Evolutionary conservation across 2,113 vertebrate species (phyloP).

Genomic region (Cricetomys ansorgei): DNA sequence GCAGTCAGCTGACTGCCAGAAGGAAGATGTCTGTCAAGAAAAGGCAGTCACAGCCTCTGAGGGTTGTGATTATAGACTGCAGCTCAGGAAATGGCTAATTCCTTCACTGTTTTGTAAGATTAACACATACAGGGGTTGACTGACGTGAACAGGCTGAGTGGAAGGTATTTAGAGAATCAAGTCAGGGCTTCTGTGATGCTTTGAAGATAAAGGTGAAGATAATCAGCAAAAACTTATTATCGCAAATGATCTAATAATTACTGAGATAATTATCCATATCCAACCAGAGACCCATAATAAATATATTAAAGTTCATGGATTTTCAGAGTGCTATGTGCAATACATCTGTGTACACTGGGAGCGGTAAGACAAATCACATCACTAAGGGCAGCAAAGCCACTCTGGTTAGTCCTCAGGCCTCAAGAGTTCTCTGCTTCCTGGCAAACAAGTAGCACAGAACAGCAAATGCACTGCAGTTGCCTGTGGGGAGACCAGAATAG

Average conservation of each 20-base stretch:
- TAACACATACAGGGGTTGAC: background rate
- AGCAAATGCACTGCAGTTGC: background rate
- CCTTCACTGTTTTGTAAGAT: slow-evolving; percentile 29
- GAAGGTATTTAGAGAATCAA: slow-evolving; percentile 54
- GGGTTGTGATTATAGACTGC: background rate
- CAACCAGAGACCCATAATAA: background rate
- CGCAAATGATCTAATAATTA: slow-evolving; percentile 60
- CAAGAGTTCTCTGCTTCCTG: background rate
- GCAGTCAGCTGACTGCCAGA: background rate
- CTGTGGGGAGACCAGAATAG: background rate
- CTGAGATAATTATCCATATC: slow-evolving; percentile 31
- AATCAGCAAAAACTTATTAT: slow-evolving; percentile 32
- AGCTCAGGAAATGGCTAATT: slow-evolving; percentile 51
- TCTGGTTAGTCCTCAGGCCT: background rate
- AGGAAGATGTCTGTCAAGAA: slow-evolving; percentile 16
- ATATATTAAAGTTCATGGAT: background rate
- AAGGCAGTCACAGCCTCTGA: background rate
- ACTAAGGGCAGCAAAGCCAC: background rate
- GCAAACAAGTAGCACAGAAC: background rate
- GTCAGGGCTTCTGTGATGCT: slow-evolving; percentile 32
- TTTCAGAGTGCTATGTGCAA: background rate
- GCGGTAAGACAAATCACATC: background rate
- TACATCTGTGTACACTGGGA: background rate
- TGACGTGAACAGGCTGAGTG: background rate
- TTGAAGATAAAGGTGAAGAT: slow-evolving; percentile 66